Conservation (phyloP, 2,797 vertebrate species). For the Loris lydekkerianus region DNA sequence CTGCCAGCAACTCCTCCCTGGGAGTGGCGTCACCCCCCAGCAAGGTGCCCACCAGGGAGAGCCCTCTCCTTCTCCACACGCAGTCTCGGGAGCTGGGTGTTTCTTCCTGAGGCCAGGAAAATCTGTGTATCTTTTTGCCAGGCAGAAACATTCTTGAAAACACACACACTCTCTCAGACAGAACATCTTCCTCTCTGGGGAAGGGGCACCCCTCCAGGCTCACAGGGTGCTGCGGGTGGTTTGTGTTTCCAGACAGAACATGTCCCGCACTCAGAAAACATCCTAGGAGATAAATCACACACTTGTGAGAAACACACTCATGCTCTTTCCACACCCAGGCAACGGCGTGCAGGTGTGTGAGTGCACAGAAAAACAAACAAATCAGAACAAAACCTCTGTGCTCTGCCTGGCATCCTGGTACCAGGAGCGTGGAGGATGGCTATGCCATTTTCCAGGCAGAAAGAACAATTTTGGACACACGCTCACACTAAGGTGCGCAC, state of each 20-base stretch:
- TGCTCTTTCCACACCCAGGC: not conserved
- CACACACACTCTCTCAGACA: not conserved
- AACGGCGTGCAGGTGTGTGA: rapidly evolving
- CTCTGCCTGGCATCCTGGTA: too few relatives aligned
- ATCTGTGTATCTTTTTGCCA: not conserved
- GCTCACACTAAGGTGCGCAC: not conserved
- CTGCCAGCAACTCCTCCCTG: not conserved
- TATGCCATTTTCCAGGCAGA: not conserved
- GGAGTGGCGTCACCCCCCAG: not conserved
- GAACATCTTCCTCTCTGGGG: not conserved
- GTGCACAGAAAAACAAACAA: not conserved
- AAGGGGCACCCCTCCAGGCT: not conserved
- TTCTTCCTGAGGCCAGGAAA: not conserved
- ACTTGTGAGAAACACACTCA: not conserved
- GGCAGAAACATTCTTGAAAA: not conserved
- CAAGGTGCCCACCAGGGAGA: not conserved
- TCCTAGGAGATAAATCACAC: not conserved
- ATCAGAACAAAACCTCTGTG: not conserved
- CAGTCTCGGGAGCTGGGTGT: rapidly evolving
- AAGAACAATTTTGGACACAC: not conserved
- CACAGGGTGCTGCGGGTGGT: rapidly evolving
- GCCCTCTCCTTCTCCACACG: not conserved
- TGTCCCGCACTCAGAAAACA: not conserved
- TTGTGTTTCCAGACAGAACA: not conserved
- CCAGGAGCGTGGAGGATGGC: too few relatives aligned